phyloP scores from a whole-genome alignment of 2,797 vertebrate genomes.

The Podargus strigoides region DNA sequence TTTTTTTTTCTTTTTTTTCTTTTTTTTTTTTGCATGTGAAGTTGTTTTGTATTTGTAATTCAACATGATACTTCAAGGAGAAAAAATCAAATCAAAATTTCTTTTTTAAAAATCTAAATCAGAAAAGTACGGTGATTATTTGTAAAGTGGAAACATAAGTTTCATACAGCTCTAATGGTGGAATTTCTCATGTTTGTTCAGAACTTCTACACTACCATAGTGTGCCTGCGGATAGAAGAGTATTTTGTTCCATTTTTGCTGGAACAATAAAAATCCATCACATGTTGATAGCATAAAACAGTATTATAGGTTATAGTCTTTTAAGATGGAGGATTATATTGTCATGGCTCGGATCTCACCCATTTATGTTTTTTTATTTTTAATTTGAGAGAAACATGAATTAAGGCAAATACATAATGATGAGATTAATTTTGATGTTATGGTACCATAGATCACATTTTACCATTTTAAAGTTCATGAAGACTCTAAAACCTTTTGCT shows the following conservation, averaged over 20 bases:
- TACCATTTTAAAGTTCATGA: neutral
- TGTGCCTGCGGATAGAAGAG: neutral
- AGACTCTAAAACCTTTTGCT: neutral
- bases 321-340: neutral
- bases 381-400: neutral
- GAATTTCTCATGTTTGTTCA: neutral
- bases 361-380: neutral
- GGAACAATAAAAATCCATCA: neutral
- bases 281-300: neutral
- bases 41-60: neutral
- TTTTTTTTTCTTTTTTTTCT: too few species aligned
- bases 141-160: neutral
- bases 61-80: neutral
- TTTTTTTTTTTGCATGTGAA: neutral
- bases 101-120: neutral
- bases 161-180: conserved; percentile 15
- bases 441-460: neutral
- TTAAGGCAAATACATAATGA: neutral
- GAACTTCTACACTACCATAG: neutral
- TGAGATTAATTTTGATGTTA: neutral
- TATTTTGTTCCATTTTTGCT: neutral
- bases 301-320: neutral
- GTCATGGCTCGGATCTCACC: neutral
- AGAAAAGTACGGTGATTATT: neutral
- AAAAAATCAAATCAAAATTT: neutral